Conservation (phyloP, 2,113 vertebrate species). For the Mugil cephalus region DNA sequence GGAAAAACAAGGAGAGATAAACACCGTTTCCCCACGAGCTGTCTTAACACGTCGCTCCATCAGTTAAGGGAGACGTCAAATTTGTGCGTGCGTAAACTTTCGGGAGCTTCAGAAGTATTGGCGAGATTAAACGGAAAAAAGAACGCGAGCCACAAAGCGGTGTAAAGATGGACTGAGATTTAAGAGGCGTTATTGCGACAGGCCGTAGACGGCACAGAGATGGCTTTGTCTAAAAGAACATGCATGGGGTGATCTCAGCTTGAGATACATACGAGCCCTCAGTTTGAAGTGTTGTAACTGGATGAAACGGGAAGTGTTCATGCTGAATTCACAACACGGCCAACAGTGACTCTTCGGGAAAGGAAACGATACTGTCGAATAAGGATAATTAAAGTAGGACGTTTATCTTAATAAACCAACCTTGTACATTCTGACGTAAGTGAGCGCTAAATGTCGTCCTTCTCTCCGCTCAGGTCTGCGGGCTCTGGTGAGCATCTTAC, state of each 20-base stretch:
- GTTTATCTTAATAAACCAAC: not conserved
- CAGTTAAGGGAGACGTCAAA: not conserved
- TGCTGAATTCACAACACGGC: not conserved
- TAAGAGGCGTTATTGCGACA: not conserved
- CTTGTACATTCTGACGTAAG: not conserved
- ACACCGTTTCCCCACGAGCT: conserved; percentile 4
- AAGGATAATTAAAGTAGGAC: too few relatives aligned
- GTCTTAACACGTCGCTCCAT: conserved; percentile 2
- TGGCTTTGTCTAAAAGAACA: too few relatives aligned
- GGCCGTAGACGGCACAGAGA: not conserved
- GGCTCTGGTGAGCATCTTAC: conserved; percentile 96
- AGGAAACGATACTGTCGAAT: not conserved
- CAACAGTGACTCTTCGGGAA: not conserved
- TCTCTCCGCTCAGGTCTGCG: conserved; percentile 85
- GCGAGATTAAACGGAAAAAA: not conserved
- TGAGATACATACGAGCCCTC: not conserved
- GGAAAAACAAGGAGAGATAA: not conserved
- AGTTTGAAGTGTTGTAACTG: not conserved
- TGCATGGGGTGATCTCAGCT: too few relatives aligned
- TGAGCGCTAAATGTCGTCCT: not conserved
- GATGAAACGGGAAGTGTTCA: not conserved
- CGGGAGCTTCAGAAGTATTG: not conserved
- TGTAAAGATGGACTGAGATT: not conserved
- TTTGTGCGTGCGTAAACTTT: not conserved
- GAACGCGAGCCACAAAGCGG: not conserved